These are phyloP conservation scores for Tyria jacobaeae DNA, from an alignment of 2,888 invertebrate genomes.

Conservation along the genomic window DNA sequence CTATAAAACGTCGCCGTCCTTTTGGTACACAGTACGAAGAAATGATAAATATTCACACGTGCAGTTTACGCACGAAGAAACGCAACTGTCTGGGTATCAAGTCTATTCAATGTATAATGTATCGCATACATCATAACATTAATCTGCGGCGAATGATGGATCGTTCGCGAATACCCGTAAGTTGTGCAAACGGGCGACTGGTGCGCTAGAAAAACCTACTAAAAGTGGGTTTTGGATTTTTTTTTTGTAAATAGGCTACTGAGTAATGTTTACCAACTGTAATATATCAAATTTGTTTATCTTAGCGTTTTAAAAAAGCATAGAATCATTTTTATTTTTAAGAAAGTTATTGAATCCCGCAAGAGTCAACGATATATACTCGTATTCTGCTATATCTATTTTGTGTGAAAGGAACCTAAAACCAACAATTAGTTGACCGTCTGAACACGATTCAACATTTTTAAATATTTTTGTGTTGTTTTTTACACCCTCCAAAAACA, in stretches of 20 bases:
- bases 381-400: background rate
- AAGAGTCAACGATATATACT: no score
- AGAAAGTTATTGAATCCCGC: no score
- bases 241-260: no score
- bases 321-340: no score
- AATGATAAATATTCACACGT: slow-evolving; percentile 52
- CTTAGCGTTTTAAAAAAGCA: no score
- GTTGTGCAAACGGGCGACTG: slow-evolving; percentile 29
- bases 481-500: slow-evolving; percentile 70
- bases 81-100: slow-evolving; percentile 48
- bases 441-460: slow-evolving; percentile 21
- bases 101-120: slow-evolving; percentile 59
- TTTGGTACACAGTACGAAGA: slow-evolving; percentile 16
- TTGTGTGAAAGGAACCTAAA: background rate
- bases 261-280: no score
- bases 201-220: slow-evolving; percentile 17
- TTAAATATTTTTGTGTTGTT: slow-evolving; percentile 58
- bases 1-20: background rate
- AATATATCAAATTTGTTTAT: no score
- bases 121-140: slow-evolving; percentile 75
- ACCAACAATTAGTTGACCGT: slow-evolving; percentile 21
- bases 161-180: slow-evolving; percentile 58
- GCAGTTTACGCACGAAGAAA: slow-evolving; percentile 46
- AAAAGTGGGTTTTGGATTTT: no score
- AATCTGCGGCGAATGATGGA: slow-evolving; percentile 79